Base-by-base conservation (phyloP, 2,888 invertebrate species). In the Mythimna lalbum region DNA sequence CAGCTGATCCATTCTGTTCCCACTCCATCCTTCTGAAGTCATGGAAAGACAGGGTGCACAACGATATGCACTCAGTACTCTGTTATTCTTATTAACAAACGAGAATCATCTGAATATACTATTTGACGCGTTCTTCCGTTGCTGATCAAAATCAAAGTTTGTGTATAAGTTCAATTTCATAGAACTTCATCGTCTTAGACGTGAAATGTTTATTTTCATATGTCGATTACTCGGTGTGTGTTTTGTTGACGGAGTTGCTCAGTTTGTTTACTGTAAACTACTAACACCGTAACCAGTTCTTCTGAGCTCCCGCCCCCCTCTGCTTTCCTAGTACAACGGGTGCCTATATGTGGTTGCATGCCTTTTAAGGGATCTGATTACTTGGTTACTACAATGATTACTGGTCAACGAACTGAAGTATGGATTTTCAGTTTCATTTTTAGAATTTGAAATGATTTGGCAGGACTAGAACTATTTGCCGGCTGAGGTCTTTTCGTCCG, bases 161-260 rank as follows among this genome's bases (percentile, higher is more conserved):
- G 74, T 82, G 43, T 79, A 76, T 67, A 69, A 70, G 73, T 81
- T 85, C 78, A 80, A 89, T 86, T 92, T 93, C 93, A 93, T 88
- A 91, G 92, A 93, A 94, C 88, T 86, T 89, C 87, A 90, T 87
- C 88, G 87, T 87, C 84, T 87, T 79, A 86, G 85, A 87, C 81
- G 80, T 75, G 68, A 79, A 81, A 85, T 93, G 95, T 95, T 95
- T 95, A 94, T 95, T 95, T 95, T 93, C 86, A 88, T 86, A 90
- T 92, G 94, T 93, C 95, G 90, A 92, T 90, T 91, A 88, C 90
- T 87, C 87, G 87, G 88, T 90, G 91, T 86, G 83, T 68, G 82
- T 85, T 82, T 83, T 88, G 93, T 89, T 91, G 94, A 95, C 86
- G 90, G 95, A 94, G 86, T 78, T 67, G 88, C 89, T 94, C 93